These are phyloP conservation scores for Arion vulgaris DNA, from an alignment of 1,140 invertebrate species.

Conservation along the genomic window DNA sequence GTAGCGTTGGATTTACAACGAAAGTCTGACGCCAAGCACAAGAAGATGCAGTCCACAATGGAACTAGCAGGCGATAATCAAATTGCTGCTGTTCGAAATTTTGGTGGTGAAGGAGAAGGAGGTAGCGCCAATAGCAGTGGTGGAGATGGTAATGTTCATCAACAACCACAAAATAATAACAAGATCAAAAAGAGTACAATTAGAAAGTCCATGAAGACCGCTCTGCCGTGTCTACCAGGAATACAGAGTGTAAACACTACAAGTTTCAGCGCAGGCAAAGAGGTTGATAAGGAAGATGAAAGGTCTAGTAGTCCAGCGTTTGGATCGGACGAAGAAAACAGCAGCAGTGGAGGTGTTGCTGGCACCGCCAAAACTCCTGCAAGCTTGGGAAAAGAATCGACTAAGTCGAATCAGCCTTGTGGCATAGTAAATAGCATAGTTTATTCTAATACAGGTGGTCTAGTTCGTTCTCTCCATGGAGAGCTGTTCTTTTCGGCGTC, in stretches of 20 bases:
- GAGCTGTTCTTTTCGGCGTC: constrained; percentile 12
- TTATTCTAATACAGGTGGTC: constrained; percentile 22
- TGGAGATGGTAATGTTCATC: constrained; percentile 28
- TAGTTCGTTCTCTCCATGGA: constrained; percentile 29
- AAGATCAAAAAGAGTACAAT: constrained; percentile 21
- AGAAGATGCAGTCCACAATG: constrained; percentile 76
- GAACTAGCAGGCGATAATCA: constrained; percentile 46
- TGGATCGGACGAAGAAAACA: constrained; percentile 89
- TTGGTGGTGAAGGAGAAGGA: not conserved
- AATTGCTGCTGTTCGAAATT: constrained; percentile 10
- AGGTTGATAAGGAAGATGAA: constrained; percentile 79
- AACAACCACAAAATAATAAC: not conserved
- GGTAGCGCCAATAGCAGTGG: constrained; percentile 36
- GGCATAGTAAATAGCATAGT: constrained; percentile 60
- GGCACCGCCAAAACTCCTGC: constrained; percentile 38
- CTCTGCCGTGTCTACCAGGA: constrained; percentile 13
- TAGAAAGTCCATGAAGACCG: constrained; percentile 28
- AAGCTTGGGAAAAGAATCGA: constrained; percentile 15
- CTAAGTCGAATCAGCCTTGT: constrained; percentile 24
- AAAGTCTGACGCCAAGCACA: constrained; percentile 84
- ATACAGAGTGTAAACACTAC: constrained; percentile 53
- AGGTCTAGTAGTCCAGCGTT: constrained; percentile 94
- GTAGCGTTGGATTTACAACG: constrained; percentile 98
- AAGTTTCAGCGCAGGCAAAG: constrained; percentile 61
- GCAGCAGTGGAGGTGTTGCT: constrained; percentile 66